Base-by-base conservation (phyloP, 2,113 vertebrate genomes). In the Ochotona curzoniae region DNA sequence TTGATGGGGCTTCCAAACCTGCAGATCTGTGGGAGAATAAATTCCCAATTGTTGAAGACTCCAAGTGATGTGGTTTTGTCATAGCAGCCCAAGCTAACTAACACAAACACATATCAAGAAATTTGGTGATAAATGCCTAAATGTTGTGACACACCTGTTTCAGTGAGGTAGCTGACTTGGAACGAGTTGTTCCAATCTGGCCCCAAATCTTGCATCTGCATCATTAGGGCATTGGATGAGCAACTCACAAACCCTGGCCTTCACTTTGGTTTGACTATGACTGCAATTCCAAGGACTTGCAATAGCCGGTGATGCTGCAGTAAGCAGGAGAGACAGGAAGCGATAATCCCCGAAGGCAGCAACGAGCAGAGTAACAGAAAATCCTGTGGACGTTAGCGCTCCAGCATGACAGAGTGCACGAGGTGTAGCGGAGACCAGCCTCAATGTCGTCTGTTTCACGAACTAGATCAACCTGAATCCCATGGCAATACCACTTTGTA, bases 361-460 rank as follows among this genome's bases (percentile, higher is more conserved):
- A 28, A 78, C n/a, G 4, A 89, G 66, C 21, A 61, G 0, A 86
- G 57, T 15, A 71, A 44, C 81, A 87, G 90, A 80, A 64, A 38
- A 38, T 12, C 23, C 3, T 32, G 4, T 13, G 32, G 8, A 73
- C 83, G 89, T 47, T 90, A 60, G 30, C 69, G 28, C 21, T 49
- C 47, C 25, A 21, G 64, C 44, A 35, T 87, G 54, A 71, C 38
- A 25, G 8, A 81, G 76, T 25, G 67, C 32, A 70, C 93, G 69
- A 78, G 44, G 20, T 20, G 51, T 38, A 84, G 57, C 20, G 26
- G 30, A 89, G 47, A 88, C 47, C 44, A 70, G 20, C n/a, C 54
- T 32, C 92, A 49, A 38, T 23, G 32, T 93, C 93, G 73, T 69
- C 30, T 92, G 82, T 47, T 90, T 84, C 57, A 87, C 51, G 87